phyloP scores from a whole-genome alignment of 2,797 vertebrate genomes.

The Delichon dasypus region DNA sequence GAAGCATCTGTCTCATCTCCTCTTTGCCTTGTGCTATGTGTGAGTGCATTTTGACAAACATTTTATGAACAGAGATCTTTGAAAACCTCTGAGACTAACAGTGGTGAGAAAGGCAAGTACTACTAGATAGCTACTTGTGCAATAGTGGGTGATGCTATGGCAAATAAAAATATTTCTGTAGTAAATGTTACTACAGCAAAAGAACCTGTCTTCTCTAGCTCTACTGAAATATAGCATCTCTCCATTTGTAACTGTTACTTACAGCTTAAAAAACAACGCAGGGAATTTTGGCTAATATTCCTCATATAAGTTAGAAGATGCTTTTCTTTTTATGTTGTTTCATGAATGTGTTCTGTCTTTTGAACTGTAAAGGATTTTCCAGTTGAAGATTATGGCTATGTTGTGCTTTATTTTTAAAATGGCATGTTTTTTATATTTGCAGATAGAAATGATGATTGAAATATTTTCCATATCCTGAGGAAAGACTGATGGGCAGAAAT shows the following conservation, averaged over 20 bases:
- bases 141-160: neutral
- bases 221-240: neutral
- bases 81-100: conserved; percentile 29
- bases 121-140: neutral
- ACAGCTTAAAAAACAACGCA: neutral
- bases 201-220: neutral
- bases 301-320: neutral
- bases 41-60: conserved; percentile 33
- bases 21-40: neutral
- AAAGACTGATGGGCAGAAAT: neutral
- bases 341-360: neutral
- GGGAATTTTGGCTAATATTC: neutral
- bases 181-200: neutral
- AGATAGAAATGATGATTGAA: neutral
- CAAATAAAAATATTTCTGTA: conserved; percentile 41
- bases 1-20: conserved; percentile 16
- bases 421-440: neutral
- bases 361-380: neutral
- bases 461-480: neutral
- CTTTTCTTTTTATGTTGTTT: neutral
- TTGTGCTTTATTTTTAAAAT: conserved; percentile 5
- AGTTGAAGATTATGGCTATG: neutral
- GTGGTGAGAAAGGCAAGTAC: neutral
- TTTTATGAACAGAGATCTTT: conserved; percentile 29
- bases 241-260: neutral